phyloP scores from a whole-genome alignment of 2,888 invertebrate genomes.

The Netelia virgata region DNA sequence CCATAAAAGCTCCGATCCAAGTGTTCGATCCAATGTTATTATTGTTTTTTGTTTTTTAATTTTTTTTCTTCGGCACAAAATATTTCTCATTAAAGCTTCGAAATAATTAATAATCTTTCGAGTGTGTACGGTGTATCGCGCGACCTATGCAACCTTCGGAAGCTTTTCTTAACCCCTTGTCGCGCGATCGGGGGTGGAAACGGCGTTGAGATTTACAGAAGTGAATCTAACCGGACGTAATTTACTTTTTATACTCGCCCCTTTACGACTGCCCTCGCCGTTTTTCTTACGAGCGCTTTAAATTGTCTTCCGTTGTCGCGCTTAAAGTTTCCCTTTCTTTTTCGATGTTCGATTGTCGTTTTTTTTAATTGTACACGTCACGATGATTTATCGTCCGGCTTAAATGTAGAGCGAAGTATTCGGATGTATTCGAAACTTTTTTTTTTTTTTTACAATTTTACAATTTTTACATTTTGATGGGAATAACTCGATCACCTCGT shows the following conservation, averaged over 20 bases:
- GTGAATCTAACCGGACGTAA: conserved; percentile 11
- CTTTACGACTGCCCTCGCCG: background rate
- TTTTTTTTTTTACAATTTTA: too few species aligned
- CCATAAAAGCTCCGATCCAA: conserved; percentile 10
- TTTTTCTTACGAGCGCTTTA: background rate
- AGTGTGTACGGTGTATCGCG: conserved; percentile 34
- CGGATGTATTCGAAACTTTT: too few species aligned
- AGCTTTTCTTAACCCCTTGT: conserved; percentile 2
- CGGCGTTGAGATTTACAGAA: background rate
- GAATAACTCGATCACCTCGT: too few species aligned
- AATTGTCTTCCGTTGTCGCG: too few species aligned
- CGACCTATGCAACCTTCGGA: conserved; percentile 1
- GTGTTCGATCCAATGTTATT: conserved; percentile 9
- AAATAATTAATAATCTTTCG: background rate
- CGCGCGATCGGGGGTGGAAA: background rate
- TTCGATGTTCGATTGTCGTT: too few species aligned
- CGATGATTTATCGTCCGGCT: too few species aligned
- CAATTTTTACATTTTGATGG: too few species aligned
- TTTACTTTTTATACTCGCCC: background rate
- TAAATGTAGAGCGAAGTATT: too few species aligned
- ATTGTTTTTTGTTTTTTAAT: background rate
- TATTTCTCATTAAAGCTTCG: background rate
- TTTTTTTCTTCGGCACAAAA: background rate
- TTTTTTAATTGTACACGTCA: too few species aligned
- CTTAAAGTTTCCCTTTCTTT: too few species aligned